phyloP scores from a whole-genome alignment of 2,113 vertebrate genomes.

The Xerus inauris region DNA sequence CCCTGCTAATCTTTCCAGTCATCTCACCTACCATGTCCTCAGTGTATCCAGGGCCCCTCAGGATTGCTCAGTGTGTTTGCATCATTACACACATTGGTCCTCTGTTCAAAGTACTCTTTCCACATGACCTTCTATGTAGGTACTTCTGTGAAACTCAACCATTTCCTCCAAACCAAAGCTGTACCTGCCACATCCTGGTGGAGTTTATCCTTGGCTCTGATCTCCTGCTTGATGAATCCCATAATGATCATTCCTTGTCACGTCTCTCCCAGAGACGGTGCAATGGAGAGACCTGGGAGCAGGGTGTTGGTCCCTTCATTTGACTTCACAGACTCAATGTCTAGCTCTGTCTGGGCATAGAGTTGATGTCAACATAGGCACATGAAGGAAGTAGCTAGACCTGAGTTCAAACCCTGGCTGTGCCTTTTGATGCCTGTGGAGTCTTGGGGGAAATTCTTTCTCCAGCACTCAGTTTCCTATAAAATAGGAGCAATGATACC shows the following conservation, averaged over 20 bases:
- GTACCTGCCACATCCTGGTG: fast-evolving
- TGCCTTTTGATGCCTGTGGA: constrained; percentile 65
- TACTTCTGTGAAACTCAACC: fast-evolving
- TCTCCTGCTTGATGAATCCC: neutral
- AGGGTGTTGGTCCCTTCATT: neutral
- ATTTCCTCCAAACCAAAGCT: neutral
- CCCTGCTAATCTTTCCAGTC: neutral
- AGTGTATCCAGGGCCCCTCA: fast-evolving
- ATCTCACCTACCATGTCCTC: neutral
- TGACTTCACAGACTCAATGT: neutral
- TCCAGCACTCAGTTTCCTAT: constrained; percentile 58
- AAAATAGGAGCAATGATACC: neutral
- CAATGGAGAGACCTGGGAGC: neutral
- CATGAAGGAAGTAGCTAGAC: neutral
- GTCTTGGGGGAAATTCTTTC: constrained; percentile 42
- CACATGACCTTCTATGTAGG: neutral
- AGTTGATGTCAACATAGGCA: neutral
- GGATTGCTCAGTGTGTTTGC: fast-evolving
- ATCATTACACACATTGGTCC: neutral
- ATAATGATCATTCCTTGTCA: neutral
- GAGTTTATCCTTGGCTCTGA: neutral
- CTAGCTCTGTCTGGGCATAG: neutral
- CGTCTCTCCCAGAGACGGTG: neutral
- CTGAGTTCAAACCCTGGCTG: constrained; percentile 14
- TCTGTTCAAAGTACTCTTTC: neutral